Evolutionary conservation across 2,797 vertebrate species (phyloP), one percentile per base, ranked within the genome.

Genomic region (Huso huso): DNA sequence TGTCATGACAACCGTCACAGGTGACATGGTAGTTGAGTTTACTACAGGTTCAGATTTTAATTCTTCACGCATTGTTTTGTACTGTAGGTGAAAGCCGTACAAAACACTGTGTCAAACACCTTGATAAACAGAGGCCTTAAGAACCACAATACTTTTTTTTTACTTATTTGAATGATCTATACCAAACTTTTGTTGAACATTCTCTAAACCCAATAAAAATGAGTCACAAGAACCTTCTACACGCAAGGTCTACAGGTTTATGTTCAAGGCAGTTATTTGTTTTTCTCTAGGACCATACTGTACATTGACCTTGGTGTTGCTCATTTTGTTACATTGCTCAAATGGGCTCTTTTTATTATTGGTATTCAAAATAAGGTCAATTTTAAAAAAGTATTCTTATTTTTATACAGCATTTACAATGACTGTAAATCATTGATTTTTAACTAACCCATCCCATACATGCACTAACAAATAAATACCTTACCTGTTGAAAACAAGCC

Each of bases 401-500:
- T 48, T 23, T 37, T 52, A 10, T 23, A 51, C 59, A 13, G 64
- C 55, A 55, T 8, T 62, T 57, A 49, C 10, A 48, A 58, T 60
- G 6, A 18, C 2, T 7, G 23, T 9, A 68, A 55, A 48, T 37
- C 49, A 57, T 66, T 48, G 3, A 49, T 8, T 49, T 57, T 55
- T 59, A 4, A 12, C 12, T 52, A 52, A 49, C 10, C 58, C 18
- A 58, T 12, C 37, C 13, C 1, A 15, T 15, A 8, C 51, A 11
- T 15, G 9, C 55, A 11, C 15, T 55, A 37, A 55, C 37, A 37
- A 37, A 37, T 37, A 37, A 37, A 10, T n/a, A 0, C 74, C 73
- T 81, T 86, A 99, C 97, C 92, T 98, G 96, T 74, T 98, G 94
- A 78, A 99, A 99, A 86, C 96, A 97, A 75, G 97, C 96, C 78